phyloP scores from a whole-genome alignment of 2,888 invertebrate species.

The Antitype chi region DNA sequence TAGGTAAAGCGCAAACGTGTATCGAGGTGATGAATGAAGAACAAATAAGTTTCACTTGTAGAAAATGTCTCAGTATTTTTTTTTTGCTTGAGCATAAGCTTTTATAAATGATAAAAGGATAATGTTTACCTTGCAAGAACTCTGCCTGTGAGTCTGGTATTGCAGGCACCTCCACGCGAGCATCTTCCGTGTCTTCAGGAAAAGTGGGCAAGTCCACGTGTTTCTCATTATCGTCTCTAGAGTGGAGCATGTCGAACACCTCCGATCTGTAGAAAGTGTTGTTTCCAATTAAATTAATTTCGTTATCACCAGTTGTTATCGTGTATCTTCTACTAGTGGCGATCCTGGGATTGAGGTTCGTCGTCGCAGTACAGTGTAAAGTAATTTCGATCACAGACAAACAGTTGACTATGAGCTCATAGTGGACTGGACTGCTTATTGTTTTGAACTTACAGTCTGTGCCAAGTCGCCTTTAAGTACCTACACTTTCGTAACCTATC shows the following conservation, averaged over 20 bases:
- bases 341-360: not conserved
- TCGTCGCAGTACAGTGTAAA: not conserved
- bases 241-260: conserved; percentile 89
- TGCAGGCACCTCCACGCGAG: conserved; percentile 75
- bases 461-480: not conserved
- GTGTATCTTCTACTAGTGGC: not conserved
- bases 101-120: not conserved
- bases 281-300: not conserved
- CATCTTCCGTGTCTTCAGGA: conserved; percentile 83
- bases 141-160: conserved; percentile 83
- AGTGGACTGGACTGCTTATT: conserved; percentile 3
- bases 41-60: not conserved
- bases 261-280: conserved; percentile 78
- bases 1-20: not conserved
- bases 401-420: not conserved
- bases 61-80: not conserved
- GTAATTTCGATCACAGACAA: conserved; percentile 2
- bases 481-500: conserved; percentile 21
- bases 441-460: not conserved
- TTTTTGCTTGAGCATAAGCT: not conserved
- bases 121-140: conserved; percentile 83
- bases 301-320: not conserved
- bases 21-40: not conserved
- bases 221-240: conserved; percentile 82
- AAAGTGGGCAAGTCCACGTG: conserved; percentile 84